phyloP scores from a whole-genome alignment of 2,888 invertebrate genomes.

The Caenorhabditis japonica region DNA sequence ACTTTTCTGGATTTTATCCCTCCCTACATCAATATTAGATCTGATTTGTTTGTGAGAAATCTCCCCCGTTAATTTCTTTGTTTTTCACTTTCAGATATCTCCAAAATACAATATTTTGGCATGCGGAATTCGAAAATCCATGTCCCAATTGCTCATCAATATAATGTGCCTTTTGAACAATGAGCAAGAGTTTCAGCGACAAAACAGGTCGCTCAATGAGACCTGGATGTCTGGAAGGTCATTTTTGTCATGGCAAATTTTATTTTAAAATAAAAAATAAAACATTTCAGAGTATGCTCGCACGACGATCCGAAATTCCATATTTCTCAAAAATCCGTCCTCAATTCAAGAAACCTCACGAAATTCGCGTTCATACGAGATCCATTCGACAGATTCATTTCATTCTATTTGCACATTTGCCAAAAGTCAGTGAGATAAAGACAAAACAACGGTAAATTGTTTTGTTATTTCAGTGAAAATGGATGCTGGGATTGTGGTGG shows the following conservation, averaged over 20 bases:
- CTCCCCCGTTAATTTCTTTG: too few species aligned
- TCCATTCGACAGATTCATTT: conserved; percentile 46
- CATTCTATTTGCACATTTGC: conserved; percentile 40
- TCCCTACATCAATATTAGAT: conserved; percentile 31
- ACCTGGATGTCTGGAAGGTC: conserved; percentile 40
- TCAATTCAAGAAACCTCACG: conserved; percentile 13
- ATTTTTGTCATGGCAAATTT: background rate
- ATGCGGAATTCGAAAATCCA: conserved; percentile 30
- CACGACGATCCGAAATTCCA: conserved; percentile 24
- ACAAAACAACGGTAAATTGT: background rate
- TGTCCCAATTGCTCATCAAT: conserved; percentile 20
- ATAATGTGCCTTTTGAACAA: conserved; percentile 33
- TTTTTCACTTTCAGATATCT: conserved; percentile 17
- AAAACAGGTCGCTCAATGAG: conserved; percentile 32
- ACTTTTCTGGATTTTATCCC: conserved; percentile 8
- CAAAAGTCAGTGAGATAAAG: conserved; percentile 36
- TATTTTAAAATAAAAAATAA: background rate
- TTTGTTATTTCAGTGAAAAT: conserved; percentile 13
- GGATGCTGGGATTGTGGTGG: conserved; percentile 31
- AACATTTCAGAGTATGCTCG: conserved; percentile 33
- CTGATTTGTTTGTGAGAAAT: conserved; percentile 24
- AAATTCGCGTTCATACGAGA: conserved; percentile 45
- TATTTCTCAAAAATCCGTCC: conserved; percentile 9
- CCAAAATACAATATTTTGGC: conserved; percentile 26
- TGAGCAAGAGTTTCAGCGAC: conserved; percentile 24